Base-by-base conservation (phyloP, 1,140 invertebrate species). In the Ctenoplectra terminalis region DNA sequence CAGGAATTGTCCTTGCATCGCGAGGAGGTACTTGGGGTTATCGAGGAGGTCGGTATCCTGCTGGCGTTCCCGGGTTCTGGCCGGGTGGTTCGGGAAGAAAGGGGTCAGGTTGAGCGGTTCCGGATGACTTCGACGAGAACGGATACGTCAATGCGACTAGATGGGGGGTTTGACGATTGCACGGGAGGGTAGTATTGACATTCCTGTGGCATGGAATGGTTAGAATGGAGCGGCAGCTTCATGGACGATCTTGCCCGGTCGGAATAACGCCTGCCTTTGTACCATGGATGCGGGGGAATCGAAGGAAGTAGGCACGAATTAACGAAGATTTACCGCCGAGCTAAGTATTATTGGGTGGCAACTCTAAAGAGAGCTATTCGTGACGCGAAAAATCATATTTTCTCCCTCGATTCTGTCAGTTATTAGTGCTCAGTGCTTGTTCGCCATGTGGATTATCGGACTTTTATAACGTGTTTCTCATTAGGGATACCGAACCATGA, bases 171-270 rank as follows among this genome's bases (percentile, higher is more conserved):
- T 81, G 64, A 83, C 81, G 72, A 86, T 87, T 79, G 71, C 72
- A 60, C 58, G 66, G 46, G 54, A 73, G 76, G 58, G 58, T 70
- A 81, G 81, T 74, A 84, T 87, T 86, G 84, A 87, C 81, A 81
- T 86, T 81, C 86, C 61, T 75, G 82, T 58, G 63, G 73, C 69
- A 60, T 71, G 81, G 76, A 83, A 79, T 79, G 81, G 60, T 63
- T 83, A 83, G 81, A 83, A 83, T 79, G 81, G 81, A 79, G 64
- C 69, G 66, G 80, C 40, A 43, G 85, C 76, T 87, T 83, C 75
- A 78, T 43, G 73, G 50, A 54, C 73, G 80, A 74, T 81, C 79
- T 81, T 81, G 79, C 79, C 61, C 60, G 71, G 37, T 26, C 60
- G 79, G 79, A 81, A 81, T 81, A 75, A 81, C 79, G 79, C 79